phyloP scores from a whole-genome alignment of 2,113 vertebrate genomes.

The Leptodactylus fuscus region DNA sequence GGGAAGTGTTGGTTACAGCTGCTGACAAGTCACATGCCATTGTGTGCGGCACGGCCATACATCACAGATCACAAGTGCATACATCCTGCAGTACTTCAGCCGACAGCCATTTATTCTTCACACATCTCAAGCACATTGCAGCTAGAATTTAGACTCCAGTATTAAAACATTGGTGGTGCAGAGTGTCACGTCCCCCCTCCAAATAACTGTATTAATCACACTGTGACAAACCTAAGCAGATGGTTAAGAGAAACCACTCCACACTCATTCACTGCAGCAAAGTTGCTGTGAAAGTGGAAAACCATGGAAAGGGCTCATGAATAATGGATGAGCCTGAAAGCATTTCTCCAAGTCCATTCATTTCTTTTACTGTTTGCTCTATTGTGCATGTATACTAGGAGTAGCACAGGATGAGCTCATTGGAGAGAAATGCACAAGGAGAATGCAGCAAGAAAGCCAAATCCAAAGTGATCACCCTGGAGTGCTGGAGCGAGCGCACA shows the following conservation, averaged over 20 bases:
- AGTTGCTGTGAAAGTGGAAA: slow-evolving; percentile 40
- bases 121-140: neutral
- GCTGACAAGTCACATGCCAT: neutral
- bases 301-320: slow-evolving; percentile 27
- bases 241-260: slow-evolving; percentile 9
- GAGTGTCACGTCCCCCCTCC: neutral
- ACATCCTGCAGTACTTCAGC: neutral
- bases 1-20: neutral
- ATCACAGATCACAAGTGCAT: neutral
- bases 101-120: no score
- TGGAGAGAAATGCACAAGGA: neutral
- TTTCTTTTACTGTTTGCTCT: slow-evolving; percentile 27
- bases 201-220: slow-evolving; percentile 22
- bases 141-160: neutral
- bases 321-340: slow-evolving; percentile 46
- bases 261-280: slow-evolving; percentile 11
- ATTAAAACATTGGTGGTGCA: neutral
- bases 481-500: neutral
- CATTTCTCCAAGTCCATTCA: slow-evolving; percentile 36
- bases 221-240: slow-evolving; percentile 22
- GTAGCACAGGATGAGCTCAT: neutral
- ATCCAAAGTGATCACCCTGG: neutral
- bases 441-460: neutral
- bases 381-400: slow-evolving; percentile 19
- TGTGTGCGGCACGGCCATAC: neutral